These are phyloP conservation scores for Netta rufina DNA, from an alignment of 2,797 vertebrate genomes.

Conservation along the genomic window DNA sequence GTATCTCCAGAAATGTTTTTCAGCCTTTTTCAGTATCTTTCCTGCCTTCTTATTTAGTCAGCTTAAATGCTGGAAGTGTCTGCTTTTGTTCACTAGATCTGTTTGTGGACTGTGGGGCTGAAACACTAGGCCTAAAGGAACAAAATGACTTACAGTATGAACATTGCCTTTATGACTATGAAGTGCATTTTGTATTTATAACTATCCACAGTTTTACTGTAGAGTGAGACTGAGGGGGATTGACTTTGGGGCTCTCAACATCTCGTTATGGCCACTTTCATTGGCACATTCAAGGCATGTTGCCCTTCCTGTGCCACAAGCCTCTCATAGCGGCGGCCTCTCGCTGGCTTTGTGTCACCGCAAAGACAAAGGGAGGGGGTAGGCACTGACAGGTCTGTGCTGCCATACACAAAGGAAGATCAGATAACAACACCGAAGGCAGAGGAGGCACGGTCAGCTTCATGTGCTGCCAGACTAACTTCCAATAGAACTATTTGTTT, in stretches of 20 bases:
- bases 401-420: neutral
- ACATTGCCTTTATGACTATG: neutral
- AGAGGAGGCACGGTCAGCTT: neutral
- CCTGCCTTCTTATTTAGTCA: neutral
- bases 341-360: neutral
- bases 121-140: neutral
- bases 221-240: neutral
- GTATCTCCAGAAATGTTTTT: neutral
- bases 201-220: neutral
- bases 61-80: neutral
- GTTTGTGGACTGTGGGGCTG: fast-evolving
- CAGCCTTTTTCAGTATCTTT: neutral
- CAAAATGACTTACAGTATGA: neutral
- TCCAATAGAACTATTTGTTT: neutral
- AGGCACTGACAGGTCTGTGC: neutral
- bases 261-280: neutral
- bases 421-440: neutral
- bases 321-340: neutral
- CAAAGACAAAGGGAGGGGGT: neutral
- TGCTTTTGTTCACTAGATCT: neutral
- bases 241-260: neutral
- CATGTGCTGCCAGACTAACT: neutral
- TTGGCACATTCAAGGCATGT: fast-evolving
- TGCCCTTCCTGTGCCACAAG: neutral
- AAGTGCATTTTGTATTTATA: neutral